Percentiles rank a stretch among this genome's conserved stretches.
Conservation (phyloP, 2,113 vertebrate species). For the Glaucomys volans region DNA sequence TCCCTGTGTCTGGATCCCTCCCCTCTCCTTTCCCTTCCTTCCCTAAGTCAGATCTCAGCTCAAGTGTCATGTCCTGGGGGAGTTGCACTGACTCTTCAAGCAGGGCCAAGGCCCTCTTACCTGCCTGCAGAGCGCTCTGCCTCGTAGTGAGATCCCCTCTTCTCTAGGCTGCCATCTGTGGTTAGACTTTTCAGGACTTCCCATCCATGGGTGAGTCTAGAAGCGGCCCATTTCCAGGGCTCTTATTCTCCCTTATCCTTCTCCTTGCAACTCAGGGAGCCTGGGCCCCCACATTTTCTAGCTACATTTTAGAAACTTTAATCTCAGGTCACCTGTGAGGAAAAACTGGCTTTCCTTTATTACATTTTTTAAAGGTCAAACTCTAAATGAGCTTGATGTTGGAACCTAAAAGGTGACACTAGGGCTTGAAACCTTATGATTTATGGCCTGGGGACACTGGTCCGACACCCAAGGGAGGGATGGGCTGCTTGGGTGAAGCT, state of each 20-base stretch:
- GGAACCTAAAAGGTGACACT: background rate
- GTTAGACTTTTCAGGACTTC: background rate
- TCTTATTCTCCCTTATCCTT: background rate
- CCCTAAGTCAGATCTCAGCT: background rate
- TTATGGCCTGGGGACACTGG: background rate
- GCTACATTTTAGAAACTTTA: constrained; percentile 52
- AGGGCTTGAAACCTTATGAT: background rate
- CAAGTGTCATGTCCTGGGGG: background rate
- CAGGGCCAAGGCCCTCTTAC: fast-evolving
- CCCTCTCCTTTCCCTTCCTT: background rate
- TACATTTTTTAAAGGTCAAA: constrained; percentile 45
- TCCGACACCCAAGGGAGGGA: no score
- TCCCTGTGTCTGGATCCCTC: background rate
- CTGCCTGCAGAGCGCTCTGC: background rate
- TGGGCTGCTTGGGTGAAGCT: background rate
- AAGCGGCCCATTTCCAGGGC: background rate
- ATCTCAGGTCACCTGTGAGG: constrained; percentile 22
- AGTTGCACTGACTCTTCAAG: background rate
- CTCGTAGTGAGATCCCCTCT: fast-evolving
- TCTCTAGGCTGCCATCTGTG: background rate
- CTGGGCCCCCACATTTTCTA: background rate
- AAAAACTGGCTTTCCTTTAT: constrained; percentile 27
- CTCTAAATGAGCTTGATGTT: constrained; percentile 30
- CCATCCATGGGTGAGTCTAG: background rate
- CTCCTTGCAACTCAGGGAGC: background rate